Evolutionary conservation across 2,797 vertebrate genomes (phyloP).

Genomic region (Gymnopithys bicolor): DNA sequence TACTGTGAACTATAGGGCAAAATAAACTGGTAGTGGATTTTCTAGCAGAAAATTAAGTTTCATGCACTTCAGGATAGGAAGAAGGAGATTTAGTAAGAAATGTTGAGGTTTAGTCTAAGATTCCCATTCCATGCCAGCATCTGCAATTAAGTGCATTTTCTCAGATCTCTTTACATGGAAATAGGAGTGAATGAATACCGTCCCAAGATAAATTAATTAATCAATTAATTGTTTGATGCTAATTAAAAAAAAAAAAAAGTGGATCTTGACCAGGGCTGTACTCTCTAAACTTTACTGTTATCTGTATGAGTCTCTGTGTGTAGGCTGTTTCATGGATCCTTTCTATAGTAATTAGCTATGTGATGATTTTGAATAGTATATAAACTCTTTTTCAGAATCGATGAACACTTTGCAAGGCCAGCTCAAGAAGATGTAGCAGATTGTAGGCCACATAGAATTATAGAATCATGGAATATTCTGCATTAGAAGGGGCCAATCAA

Average conservation of each 20-base stretch:
- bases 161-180: neutral
- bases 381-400: neutral
- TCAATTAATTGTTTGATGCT: neutral
- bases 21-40: neutral
- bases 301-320: too few species aligned
- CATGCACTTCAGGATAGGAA: neutral
- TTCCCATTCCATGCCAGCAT: neutral
- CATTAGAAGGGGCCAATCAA: neutral
- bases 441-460: neutral
- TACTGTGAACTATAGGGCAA: neutral
- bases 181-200: neutral
- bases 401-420: neutral
- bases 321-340: neutral
- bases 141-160: neutral
- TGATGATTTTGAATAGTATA: neutral
- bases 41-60: neutral
- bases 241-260: neutral
- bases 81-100: neutral
- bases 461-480: neutral
- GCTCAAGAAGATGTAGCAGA: neutral
- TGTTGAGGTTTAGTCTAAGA: neutral
- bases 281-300: neutral
- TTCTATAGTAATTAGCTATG: neutral
- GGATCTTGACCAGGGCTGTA: neutral
- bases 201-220: neutral